Base-by-base conservation (phyloP, 53 echinoderm and acorn worm genomes). In the Echinarachnius parma region DNA sequence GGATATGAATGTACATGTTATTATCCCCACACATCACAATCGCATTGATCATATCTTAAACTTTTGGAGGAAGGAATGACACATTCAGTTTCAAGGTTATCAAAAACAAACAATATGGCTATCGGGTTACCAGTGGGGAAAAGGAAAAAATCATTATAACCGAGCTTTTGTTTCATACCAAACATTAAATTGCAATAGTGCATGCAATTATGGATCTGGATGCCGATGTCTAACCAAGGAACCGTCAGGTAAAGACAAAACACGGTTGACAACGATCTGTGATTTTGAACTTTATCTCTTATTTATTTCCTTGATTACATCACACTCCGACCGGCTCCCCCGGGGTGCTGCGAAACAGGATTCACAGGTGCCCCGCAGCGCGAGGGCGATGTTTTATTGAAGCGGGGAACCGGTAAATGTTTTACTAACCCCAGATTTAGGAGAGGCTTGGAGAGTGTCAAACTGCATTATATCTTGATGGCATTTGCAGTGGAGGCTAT, bases 221-320 rank as follows among this genome's bases (percentile, higher is more conserved):
- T n/a, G n/a, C n/a, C n/a, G n/a, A n/a, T n/a, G n/a, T n/a, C n/a
- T n/a, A n/a, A n/a, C n/a, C n/a, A 50, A 14, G 9, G 4, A 14
- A 13, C 52, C n/a, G n/a, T n/a, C 52, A 50, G 18, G 18, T 4
- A 50, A 50, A 13, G 52, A 5, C 9, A 5, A 42, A 7, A 42
- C 42, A 7, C 13, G 42, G 13, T 42, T 42, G 42, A 42, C 42
- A 42, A 42, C n/a, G 68, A 68, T 68, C 49, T 35, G 48, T 34
- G 68, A 49, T 68, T 52, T 52, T 52, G 52, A 68, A 68, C 68
- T 52, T 68, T 29, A 68, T 68, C 48, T 52, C 28, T 68, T 72
- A 72, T 72, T 72, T 18, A 72, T 72, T 34, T 42, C 26, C 21
- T 45, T 56, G 74, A 72, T 72, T 55, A 72, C 74, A 72, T 72